Conservation (phyloP, 2,113 vertebrate species). For the Gymnocephalus cernua region DNA sequence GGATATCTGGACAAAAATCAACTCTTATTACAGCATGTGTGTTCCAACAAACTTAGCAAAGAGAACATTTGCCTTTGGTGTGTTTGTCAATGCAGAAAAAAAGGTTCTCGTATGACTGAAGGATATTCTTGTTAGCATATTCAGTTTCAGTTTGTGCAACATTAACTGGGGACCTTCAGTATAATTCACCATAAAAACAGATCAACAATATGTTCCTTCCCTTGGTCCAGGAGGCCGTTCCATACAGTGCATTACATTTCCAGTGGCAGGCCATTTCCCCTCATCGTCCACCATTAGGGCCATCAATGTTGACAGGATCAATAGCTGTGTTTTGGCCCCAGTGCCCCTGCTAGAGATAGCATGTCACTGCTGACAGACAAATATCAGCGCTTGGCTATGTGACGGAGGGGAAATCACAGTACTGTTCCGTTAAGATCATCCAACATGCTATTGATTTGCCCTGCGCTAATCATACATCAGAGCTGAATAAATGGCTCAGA, state of each 20-base stretch:
- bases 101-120: not conserved
- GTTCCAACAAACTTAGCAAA: conserved; percentile 19
- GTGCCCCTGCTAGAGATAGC: conserved; percentile 95
- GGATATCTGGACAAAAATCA: not conserved
- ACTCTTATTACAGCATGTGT: not conserved
- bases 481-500: conserved; percentile 98
- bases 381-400: conserved; percentile 91
- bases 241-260: conserved; percentile 85
- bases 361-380: conserved; percentile 98
- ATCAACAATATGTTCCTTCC: conserved; percentile 58
- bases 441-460: conserved; percentile 98
- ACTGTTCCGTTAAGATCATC: conserved; percentile 81
- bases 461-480: conserved; percentile 98
- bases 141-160: conserved; percentile 34
- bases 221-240: conserved; percentile 41
- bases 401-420: conserved; percentile 75
- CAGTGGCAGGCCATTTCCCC: conserved; percentile 84
- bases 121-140: conserved; percentile 42
- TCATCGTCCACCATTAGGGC: conserved; percentile 92
- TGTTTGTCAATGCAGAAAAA: conserved; percentile 29
- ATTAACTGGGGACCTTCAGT: conserved; percentile 17
- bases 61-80: not conserved
- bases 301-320: conserved; percentile 99
- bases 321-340: conserved; percentile 97
- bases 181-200: conserved; percentile 61